Evolutionary conservation across 2,888 invertebrate genomes (phyloP), one percentile per base, ranked within the genome.

Genomic region (Aspidiotus destructor): DNA sequence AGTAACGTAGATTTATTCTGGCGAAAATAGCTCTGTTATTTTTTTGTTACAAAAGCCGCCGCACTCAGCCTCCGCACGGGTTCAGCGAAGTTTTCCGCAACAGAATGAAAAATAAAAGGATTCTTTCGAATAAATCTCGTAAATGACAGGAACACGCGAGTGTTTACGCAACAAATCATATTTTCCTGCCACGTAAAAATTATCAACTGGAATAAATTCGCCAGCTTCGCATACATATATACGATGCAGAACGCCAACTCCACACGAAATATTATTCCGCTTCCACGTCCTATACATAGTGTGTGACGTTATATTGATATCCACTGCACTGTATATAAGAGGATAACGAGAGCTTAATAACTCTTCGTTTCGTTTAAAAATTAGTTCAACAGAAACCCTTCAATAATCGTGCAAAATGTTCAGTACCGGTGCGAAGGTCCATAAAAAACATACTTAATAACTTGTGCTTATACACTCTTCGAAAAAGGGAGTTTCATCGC

Each of bases 61-160:
- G 28, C 28, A 28, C 28, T n/a, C n/a, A n/a, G n/a, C 28, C 28
- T 28, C 5, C 28, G 28, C 28, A 28, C 28, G 28, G 28, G 28
- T 28, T 28, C 48, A 48, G n/a, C n/a, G n/a, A 48, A 48, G 11
- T 48, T 48, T 48, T 48, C 48, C 11, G 48, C 48, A 13, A 48
- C 48, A 48, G 48, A 48, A 48, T 48, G 48, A 48, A 48, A 48
- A 48, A 48, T 48, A 48, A 48, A 48, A 48, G 48, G 48, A 48
- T 48, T 48, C 48, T 48, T n/a, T 48, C 48, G n/a, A 13, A 48
- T 48, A 48, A 48, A 48, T 48, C 48, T 48, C 48, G n/a, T 48
- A 48, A 48, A 48, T n/a, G 48, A 48, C 48, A 48, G 48, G n/a
- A 48, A 48, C 48, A 48, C 48, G 48, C 48, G 48, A 48, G 48